A percentile compares a stretch with the other conserved stretches of the same genome.
These are phyloP conservation scores for Bettongia penicillata DNA, from an alignment of 2,113 vertebrate genomes.

Conservation along the genomic window DNA sequence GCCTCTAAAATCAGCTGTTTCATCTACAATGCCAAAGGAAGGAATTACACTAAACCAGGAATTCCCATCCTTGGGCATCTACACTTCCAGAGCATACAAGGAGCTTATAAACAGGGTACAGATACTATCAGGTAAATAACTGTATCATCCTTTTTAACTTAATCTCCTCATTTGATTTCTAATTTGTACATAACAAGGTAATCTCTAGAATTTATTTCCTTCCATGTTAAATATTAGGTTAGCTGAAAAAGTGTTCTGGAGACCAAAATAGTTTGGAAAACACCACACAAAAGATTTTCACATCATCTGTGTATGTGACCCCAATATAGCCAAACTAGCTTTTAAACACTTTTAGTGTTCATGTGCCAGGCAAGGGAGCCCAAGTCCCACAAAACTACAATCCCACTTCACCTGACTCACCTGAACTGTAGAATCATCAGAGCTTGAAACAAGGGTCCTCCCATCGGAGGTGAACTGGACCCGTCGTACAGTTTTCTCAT, in stretches of 20 bases:
- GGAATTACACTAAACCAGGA: not conserved
- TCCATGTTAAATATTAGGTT: not conserved
- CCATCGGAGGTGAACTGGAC: conserved; percentile 89
- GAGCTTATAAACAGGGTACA: not conserved
- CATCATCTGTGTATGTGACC: not conserved
- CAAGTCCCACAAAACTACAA: not conserved
- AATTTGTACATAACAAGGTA: not conserved
- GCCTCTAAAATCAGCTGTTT: not conserved
- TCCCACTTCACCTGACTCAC: conserved; percentile 79
- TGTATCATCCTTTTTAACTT: not conserved
- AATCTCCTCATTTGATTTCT: not conserved
- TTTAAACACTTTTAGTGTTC: not conserved
- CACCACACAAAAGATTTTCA: not conserved
- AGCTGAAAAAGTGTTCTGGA: not conserved
- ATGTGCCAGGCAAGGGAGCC: not conserved
- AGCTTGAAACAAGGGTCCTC: conserved; percentile 90
- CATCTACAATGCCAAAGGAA: not conserved
- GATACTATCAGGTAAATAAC: not conserved
- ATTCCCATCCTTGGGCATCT: not conserved
- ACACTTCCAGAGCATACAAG: not conserved
- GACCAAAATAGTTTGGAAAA: not conserved
- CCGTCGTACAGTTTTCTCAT: conserved; percentile 88
- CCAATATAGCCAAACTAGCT: not conserved
- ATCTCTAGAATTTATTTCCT: not conserved
- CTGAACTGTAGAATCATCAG: conserved; percentile 91